phyloP scores from a whole-genome alignment of 2,113 vertebrate species.

The Heterochromis multidens region DNA sequence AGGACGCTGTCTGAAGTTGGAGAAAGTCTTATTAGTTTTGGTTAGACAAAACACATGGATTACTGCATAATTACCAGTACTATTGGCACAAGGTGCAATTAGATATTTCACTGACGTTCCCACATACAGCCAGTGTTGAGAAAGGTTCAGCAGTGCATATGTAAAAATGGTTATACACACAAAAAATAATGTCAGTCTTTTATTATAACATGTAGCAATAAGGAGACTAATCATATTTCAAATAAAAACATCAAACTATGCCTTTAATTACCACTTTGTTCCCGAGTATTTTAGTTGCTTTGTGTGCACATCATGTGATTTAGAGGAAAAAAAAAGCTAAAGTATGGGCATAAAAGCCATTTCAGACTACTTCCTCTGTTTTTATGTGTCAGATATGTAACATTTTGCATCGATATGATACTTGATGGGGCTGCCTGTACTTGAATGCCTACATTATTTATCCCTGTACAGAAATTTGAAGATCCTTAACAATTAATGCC shows the following conservation, averaged over 20 bases:
- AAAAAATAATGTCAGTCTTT: neutral
- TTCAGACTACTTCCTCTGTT: neutral
- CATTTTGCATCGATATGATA: neutral
- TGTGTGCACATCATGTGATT: neutral
- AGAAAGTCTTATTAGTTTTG: neutral
- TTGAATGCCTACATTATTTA: conserved; percentile 51
- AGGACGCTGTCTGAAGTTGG: too few species aligned
- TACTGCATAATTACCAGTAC: neutral
- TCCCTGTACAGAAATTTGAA: neutral
- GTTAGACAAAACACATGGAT: neutral
- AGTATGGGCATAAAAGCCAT: neutral
- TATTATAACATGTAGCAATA: neutral
- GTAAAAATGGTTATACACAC: neutral
- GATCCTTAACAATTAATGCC: conserved; percentile 51
- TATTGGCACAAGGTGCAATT: neutral
- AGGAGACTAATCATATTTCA: neutral
- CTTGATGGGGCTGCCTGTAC: neutral
- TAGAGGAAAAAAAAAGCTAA: neutral
- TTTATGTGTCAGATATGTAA: neutral
- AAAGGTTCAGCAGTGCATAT: neutral
- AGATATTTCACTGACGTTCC: neutral
- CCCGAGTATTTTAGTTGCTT: neutral
- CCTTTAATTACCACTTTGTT: neutral
- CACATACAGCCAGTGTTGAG: neutral
- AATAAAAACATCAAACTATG: neutral